Conservation (phyloP, 2,888 invertebrate genomes). For the Alsophila aescularia region DNA sequence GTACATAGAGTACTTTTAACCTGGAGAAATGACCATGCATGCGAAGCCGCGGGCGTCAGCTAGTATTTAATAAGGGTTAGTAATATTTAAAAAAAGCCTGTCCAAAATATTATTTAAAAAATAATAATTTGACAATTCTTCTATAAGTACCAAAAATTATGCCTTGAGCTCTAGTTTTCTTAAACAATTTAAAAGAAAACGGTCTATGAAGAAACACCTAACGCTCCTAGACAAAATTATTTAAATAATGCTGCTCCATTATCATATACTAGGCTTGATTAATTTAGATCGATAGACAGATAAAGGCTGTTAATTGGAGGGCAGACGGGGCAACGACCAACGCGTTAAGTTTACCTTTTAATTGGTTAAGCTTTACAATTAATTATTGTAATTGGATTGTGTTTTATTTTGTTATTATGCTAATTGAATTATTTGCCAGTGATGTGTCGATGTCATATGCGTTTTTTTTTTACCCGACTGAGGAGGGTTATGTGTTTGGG, state of each 20-base stretch:
- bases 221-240: background rate
- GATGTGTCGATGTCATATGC: background rate
- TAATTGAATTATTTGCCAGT: background rate
- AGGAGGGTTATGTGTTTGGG: no score
- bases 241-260: background rate
- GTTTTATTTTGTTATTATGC: background rate
- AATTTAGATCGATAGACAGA: slow-evolving; percentile 44
- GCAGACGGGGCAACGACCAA: slow-evolving; percentile 2
- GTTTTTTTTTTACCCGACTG: background rate
- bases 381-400: slow-evolving; percentile 8
- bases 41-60: no score
- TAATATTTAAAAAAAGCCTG: no score
- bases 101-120: no score
- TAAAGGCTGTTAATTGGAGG: slow-evolving; percentile 23
- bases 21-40: no score
- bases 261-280: slow-evolving; percentile 35
- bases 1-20: no score
- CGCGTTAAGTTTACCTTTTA: slow-evolving; percentile 8
- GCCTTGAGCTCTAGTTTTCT: no score
- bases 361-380: slow-evolving; percentile 9
- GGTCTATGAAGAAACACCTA: no score
- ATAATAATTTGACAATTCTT: no score
- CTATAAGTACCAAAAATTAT: no score
- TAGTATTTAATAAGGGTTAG: no score
- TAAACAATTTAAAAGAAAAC: no score